These are phyloP conservation scores for Tipula lateralis DNA, from an alignment of 2,888 invertebrate species.

Conservation along the genomic window DNA sequence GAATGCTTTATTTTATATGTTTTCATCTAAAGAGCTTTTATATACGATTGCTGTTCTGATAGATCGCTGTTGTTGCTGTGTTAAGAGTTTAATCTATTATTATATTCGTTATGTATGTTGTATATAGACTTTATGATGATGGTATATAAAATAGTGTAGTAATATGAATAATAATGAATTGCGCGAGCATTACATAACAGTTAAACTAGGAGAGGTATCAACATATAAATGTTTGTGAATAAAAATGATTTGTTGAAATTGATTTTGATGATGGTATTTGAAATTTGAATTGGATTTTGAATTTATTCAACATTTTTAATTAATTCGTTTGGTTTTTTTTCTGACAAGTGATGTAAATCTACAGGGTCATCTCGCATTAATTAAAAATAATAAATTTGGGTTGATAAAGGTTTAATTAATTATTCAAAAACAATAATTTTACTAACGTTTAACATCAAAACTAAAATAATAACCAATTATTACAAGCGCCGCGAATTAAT, in stretches of 20 bases:
- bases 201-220: neutral
- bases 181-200: neutral
- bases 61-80: neutral
- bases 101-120: neutral
- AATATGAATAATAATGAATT: conserved; percentile 1
- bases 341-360: neutral
- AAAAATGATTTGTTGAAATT: neutral
- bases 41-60: neutral
- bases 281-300: neutral
- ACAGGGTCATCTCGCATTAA: no score
- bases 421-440: no score
- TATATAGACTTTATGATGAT: neutral
- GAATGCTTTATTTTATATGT: neutral
- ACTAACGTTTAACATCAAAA: no score
- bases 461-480: no score
- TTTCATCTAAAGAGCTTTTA: neutral
- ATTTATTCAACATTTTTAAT: neutral
- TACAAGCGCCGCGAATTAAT: no score
- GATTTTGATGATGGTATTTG: neutral
- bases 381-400: no score
- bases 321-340: neutral
- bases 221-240: neutral
- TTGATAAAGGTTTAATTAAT: no score
- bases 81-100: neutral
- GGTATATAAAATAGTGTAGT: neutral